These are phyloP conservation scores for Oxygymnocypris stewartii DNA, from an alignment of 2,113 vertebrate species.

Conservation along the genomic window DNA sequence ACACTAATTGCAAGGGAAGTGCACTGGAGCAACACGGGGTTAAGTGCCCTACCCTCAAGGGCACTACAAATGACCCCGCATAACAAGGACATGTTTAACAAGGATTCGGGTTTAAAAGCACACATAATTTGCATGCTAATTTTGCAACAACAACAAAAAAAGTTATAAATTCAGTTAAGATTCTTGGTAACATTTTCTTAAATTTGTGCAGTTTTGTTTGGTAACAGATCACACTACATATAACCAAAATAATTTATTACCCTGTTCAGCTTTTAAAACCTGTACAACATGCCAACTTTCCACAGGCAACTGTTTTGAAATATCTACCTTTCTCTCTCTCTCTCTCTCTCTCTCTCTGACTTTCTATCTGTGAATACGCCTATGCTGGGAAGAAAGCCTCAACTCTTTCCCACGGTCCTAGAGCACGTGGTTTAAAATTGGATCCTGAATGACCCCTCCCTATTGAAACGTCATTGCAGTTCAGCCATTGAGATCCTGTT, in stretches of 20 bases:
- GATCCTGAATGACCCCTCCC: constrained; percentile 75
- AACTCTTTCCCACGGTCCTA: constrained; percentile 87
- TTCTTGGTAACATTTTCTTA: background rate
- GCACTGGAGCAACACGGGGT: background rate
- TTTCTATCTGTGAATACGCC: constrained; percentile 62
- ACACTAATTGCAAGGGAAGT: constrained; percentile 12
- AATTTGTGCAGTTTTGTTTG: background rate
- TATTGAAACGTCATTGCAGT: constrained; percentile 62
- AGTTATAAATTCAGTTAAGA: background rate
- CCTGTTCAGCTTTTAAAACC: constrained; percentile 41
- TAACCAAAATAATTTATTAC: constrained; percentile 40
- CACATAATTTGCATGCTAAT: background rate
- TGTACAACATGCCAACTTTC: constrained; percentile 52
- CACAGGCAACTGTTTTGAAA: constrained; percentile 55
- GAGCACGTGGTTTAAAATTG: constrained; percentile 86
- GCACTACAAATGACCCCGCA: background rate
- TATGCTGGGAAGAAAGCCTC: constrained; percentile 85
- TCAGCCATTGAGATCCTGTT: constrained; percentile 55
- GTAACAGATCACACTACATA: constrained; percentile 18
- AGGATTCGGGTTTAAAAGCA: constrained; percentile 3
- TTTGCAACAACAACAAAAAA: background rate
- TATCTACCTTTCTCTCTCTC: constrained; percentile 50
- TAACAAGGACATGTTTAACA: background rate
- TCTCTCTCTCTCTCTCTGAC: constrained; percentile 62
- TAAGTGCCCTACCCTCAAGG: constrained; percentile 15